Evolutionary conservation across 2,113 vertebrate genomes (phyloP).

Genomic region (Zeus faber): DNA sequence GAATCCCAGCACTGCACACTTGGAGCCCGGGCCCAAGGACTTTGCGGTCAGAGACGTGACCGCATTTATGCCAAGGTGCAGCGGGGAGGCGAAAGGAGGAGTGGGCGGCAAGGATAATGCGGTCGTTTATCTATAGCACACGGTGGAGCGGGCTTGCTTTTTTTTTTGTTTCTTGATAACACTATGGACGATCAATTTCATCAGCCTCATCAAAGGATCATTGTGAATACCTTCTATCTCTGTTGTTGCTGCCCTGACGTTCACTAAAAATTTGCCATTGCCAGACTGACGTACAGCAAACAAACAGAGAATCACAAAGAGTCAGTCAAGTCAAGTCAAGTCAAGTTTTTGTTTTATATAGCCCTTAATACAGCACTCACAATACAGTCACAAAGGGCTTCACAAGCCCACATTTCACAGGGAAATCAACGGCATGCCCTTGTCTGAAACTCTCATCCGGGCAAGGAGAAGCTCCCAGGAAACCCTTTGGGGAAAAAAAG

Average conservation of each 20-base stretch:
- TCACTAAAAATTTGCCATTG: too few relatives aligned
- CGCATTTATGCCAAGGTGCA: conserved; percentile 54
- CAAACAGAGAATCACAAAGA: too few relatives aligned
- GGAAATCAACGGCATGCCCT: too few relatives aligned
- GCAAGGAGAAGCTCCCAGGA: too few relatives aligned
- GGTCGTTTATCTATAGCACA: background rate
- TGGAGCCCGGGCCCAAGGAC: conserved; percentile 50
- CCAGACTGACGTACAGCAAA: too few relatives aligned
- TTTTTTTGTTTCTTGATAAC: background rate
- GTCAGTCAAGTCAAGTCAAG: too few relatives aligned
- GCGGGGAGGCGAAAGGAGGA: conserved; percentile 19
- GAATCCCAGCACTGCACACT: conserved; percentile 61
- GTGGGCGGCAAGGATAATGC: background rate
- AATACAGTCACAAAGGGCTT: too few relatives aligned
- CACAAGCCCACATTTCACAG: too few relatives aligned
- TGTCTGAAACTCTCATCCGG: too few relatives aligned
- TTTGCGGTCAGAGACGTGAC: conserved; percentile 55
- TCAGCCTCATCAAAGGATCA: background rate
- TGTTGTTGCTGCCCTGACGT: background rate
- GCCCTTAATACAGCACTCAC: too few relatives aligned
- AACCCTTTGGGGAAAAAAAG: too few relatives aligned
- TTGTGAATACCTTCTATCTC: background rate
- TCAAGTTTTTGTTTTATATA: too few relatives aligned
- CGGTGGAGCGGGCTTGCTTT: background rate
- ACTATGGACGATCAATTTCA: background rate